Percentiles rank a stretch among this genome's conserved stretches.
Conservation (phyloP, 1,140 invertebrate genomes). For the Ips nitidus region DNA sequence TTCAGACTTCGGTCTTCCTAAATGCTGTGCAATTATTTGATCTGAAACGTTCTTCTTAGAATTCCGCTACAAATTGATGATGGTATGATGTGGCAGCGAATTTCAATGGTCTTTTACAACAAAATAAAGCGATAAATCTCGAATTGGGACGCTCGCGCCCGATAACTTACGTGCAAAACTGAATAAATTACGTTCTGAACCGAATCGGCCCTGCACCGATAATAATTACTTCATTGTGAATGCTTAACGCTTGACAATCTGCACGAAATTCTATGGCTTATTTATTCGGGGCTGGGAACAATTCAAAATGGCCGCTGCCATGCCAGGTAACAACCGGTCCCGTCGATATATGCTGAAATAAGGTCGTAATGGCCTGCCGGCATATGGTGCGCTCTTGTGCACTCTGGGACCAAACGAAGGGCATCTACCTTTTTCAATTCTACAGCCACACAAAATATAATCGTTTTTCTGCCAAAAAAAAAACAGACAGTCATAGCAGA, state of each 20-base stretch:
- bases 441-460: too few species aligned
- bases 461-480: too few species aligned
- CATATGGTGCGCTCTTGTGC: constrained; percentile 5
- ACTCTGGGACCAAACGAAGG: too few species aligned
- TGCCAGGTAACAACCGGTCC: constrained; percentile 44
- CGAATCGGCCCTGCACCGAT: constrained; percentile 17
- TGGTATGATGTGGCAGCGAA: not conserved
- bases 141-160: not conserved
- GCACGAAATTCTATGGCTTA: constrained; percentile 53
- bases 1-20: too few species aligned
- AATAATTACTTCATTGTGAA: constrained; percentile 36
- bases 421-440: too few species aligned
- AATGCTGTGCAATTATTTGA: too few species aligned
- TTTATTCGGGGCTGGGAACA: constrained; percentile 54
- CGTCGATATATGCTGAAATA: constrained; percentile 23
- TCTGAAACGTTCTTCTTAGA: too few species aligned
- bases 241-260: constrained; percentile 35
- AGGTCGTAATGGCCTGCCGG: constrained; percentile 19
- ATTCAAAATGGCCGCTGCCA: constrained; percentile 52
- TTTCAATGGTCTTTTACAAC: not conserved
- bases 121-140: constrained; percentile 33
- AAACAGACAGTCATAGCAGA: too few species aligned
- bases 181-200: constrained; percentile 28
- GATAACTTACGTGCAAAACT: constrained; percentile 20
- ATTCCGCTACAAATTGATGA: too few species aligned